These are phyloP conservation scores for Sminthopsis crassicaudata DNA, from an alignment of 2,113 vertebrate genomes.

Conservation along the genomic window DNA sequence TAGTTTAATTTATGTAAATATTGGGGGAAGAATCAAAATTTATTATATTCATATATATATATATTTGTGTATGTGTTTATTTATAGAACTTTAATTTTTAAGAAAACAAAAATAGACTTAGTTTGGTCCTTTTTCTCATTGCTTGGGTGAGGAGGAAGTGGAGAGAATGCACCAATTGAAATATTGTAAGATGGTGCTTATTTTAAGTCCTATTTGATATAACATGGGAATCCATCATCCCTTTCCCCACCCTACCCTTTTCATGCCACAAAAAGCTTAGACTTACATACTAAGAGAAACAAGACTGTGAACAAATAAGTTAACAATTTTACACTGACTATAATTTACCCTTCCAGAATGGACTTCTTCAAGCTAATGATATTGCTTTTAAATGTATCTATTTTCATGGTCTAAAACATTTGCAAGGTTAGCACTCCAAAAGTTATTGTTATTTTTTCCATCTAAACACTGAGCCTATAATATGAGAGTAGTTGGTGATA, in stretches of 20 bases:
- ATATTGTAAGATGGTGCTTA: background rate
- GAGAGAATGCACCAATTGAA: background rate
- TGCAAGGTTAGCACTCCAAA: background rate
- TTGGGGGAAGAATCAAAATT: slow-evolving; percentile 8
- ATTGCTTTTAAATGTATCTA: background rate
- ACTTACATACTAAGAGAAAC: background rate
- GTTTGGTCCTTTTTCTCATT: slow-evolving; percentile 14
- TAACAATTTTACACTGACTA: background rate
- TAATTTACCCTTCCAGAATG: background rate
- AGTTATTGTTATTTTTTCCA: background rate
- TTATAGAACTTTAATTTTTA: background rate
- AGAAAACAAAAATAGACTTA: slow-evolving; percentile 6
- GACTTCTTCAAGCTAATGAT: background rate
- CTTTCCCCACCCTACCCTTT: too few species aligned
- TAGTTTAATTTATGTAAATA: slow-evolving; percentile 48
- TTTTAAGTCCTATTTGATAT: background rate
- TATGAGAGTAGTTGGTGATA: background rate
- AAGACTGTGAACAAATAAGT: background rate
- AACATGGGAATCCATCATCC: background rate
- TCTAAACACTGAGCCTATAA: background rate
- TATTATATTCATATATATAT: background rate
- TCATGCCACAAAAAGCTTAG: background rate
- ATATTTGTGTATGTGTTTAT: background rate
- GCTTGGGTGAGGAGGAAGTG: background rate
- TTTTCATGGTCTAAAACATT: background rate